Base-by-base conservation (phyloP, 1,140 invertebrate genomes). In the Ditylenchus dipsaci region DNA sequence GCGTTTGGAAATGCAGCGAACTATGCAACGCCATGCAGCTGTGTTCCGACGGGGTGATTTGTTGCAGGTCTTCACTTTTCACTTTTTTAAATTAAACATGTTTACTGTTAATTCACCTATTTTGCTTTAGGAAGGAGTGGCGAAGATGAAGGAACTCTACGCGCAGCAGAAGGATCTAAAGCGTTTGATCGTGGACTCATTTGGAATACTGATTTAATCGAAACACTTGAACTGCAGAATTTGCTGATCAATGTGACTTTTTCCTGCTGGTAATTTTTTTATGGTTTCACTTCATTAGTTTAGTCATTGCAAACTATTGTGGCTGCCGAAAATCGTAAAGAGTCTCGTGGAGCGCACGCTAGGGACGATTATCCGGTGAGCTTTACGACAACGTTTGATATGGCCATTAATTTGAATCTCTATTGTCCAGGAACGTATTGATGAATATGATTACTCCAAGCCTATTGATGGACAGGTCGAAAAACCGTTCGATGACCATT, bases 121-220 rank as follows among this genome's bases (percentile, higher is more conserved):
- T 19, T 66, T 29, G 11, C 3, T 76, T 61, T 64, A 84, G 73
- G 83, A 84, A 56, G 86, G 86, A 3, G 83, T 85, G 58, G 65
- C 83, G 23, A 84, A 84, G 71, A 74, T 87, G 71, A 60, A 63
- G 7, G 68, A 81, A n/a, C 38, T 82, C 3, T 82, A 81, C 63
- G 67, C 72, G 33, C 69, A 80, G 30, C 75, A 75, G 56, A 76
- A 77, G 27, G 70, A 76, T 26, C 66, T 82, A 17, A 75, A 89
- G 88, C 83, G 5, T 85, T 84, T 68, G 90, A 91, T 80, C 89
- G 73, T 23, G 87, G 88, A 0, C 66, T 93, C 76, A 88, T 83
- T 74, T 98, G 95, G 95, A 99, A 99, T 86, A 91, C 92, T 0
- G 95, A 99, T 85, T 85, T 99, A 45, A 88, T 98, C 21, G 96